phyloP scores from a whole-genome alignment of 1,140 invertebrate genomes.

The Panonychus citri region DNA sequence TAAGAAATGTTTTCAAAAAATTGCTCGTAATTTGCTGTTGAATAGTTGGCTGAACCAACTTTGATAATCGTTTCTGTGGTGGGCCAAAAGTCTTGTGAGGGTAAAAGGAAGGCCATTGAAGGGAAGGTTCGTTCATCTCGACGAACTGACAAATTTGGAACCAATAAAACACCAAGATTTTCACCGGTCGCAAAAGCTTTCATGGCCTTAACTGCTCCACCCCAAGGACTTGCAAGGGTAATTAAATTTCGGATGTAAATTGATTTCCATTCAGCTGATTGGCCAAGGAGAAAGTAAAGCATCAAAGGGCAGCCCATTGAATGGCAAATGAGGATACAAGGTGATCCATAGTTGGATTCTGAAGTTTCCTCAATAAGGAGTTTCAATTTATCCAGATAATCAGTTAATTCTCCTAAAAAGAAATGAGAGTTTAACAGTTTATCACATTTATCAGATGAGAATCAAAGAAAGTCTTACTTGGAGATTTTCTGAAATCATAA shows the following conservation, averaged over 20 bases:
- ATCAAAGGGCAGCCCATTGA: conserved; percentile 78
- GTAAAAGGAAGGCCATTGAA: conserved; percentile 77
- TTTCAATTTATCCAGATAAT: conserved; percentile 50
- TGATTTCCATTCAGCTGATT: conserved; percentile 63
- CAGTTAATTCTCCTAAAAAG: conserved; percentile 46
- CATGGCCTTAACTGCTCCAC: conserved; percentile 68
- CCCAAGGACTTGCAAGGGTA: conserved; percentile 68
- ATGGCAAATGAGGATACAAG: conserved; percentile 63
- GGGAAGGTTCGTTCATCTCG: conserved; percentile 73
- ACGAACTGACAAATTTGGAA: conserved; percentile 50
- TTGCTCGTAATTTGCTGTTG: conserved; percentile 49
- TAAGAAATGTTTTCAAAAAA: conserved; percentile 62
- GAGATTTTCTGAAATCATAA: conserved; percentile 88
- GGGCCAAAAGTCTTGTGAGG: conserved; percentile 66
- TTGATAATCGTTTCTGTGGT: conserved; percentile 52
- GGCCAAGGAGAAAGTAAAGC: conserved; percentile 55
- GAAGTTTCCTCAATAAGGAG: conserved; percentile 52
- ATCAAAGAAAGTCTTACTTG: conserved; percentile 45
- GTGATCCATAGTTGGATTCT: conserved; percentile 47
- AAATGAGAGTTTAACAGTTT: too few relatives aligned
- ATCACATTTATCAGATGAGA: too few relatives aligned
- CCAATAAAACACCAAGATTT: conserved; percentile 49
- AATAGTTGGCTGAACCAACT: conserved; percentile 48
- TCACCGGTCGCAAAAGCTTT: conserved; percentile 87
- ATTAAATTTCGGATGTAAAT: conserved; percentile 61